A percentile compares a stretch with the other conserved stretches of the same genome.
Conservation (phyloP, 2,797 vertebrate species). For the Sebastes elongatus region DNA sequence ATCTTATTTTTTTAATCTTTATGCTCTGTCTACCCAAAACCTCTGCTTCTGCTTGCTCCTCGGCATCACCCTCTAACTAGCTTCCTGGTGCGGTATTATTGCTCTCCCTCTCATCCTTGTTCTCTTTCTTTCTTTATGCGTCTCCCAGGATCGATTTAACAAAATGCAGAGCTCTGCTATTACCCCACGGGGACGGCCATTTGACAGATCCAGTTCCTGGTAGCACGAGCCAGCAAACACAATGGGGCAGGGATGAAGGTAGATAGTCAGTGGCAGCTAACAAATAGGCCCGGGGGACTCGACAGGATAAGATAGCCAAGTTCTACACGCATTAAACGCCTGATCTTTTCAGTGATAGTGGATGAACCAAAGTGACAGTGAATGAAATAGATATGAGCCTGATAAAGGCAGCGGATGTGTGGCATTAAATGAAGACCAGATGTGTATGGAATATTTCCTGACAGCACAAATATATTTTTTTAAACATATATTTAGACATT, state of each 20-base stretch:
- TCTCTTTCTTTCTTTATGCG: constrained; percentile 47
- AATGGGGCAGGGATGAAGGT: constrained; percentile 61
- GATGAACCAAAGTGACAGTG: constrained; percentile 42
- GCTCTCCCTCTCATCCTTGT: constrained; percentile 28
- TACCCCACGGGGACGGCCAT: constrained; percentile 68
- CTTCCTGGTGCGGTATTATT: constrained; percentile 40
- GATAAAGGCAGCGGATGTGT: constrained; percentile 32
- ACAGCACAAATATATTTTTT: background rate
- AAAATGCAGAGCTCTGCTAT: constrained; percentile 71
- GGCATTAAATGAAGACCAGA: constrained; percentile 16
- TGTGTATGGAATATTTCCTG: background rate
- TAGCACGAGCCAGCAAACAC: constrained; percentile 64
- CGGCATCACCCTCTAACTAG: constrained; percentile 45
- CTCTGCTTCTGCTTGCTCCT: constrained; percentile 35
- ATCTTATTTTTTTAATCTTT: constrained; percentile 17
- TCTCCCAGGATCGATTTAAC: constrained; percentile 69
- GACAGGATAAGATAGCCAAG: constrained; percentile 57
- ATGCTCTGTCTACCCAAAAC: constrained; percentile 25
- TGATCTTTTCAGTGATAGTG: constrained; percentile 64
- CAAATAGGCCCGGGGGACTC: constrained; percentile 68
- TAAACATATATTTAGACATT: background rate
- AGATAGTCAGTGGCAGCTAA: constrained; percentile 77
- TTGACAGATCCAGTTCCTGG: constrained; percentile 70
- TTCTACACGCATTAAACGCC: constrained; percentile 59
- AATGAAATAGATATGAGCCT: constrained; percentile 46